Conservation (phyloP, 2,888 invertebrate species). For the Lissocephala sabroskyi region DNA sequence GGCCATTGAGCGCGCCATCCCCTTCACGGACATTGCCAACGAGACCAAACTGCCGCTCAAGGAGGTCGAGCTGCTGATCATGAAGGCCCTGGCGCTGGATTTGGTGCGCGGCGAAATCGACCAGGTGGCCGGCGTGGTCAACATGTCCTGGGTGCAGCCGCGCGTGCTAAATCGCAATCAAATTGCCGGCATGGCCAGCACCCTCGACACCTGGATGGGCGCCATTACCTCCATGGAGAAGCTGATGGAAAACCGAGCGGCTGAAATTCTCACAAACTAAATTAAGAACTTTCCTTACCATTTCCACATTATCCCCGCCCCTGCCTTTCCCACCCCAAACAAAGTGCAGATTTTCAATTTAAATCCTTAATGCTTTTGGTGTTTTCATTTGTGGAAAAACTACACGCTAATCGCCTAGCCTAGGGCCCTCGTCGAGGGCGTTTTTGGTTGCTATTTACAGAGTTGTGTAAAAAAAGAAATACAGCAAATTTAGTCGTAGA, state of each 20-base stretch:
- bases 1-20: constrained; percentile 87
- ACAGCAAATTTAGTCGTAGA: no score
- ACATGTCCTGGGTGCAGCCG: constrained; percentile 85
- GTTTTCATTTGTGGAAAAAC: no score
- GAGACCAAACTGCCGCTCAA: constrained; percentile 88
- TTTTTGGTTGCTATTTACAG: no score
- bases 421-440: no score
- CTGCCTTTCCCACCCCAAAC: no score
- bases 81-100: constrained; percentile 97
- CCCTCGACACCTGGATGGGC: constrained; percentile 72
- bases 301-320: no score
- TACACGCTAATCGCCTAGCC: no score
- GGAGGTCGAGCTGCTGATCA: constrained; percentile 95
- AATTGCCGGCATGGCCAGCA: constrained; percentile 71
- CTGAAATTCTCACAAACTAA: constrained; percentile 72
- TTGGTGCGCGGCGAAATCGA: constrained; percentile 96
- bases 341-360: no score
- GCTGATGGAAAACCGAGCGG: constrained; percentile 71
- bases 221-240: constrained; percentile 72
- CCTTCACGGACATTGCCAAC: constrained; percentile 91
- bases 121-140: constrained; percentile 82
- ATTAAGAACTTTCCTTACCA: no score
- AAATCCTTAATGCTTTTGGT: no score
- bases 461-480: no score
- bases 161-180: constrained; percentile 78